Evolutionary conservation across 2,797 vertebrate genomes (phyloP), one percentile per base, ranked within the genome.

Genomic region (Rousettus madagascariensis): DNA sequence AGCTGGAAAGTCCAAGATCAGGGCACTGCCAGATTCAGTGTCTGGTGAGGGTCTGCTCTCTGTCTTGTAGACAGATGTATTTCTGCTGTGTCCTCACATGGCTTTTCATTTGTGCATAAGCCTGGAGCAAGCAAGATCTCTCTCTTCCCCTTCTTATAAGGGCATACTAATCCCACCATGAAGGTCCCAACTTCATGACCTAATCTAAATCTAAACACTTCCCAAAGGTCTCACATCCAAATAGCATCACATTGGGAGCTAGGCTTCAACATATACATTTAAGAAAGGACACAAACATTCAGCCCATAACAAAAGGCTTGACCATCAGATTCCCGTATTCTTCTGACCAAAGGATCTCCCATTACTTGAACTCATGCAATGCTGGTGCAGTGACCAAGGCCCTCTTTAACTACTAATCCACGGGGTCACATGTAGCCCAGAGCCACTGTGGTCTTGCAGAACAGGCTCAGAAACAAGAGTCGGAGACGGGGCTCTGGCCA

Each of bases 201-300:
- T 72, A 86, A 78, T 71, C 8, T 68, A 71, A 90, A 86, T 30
- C 9, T 53, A 72, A 79, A 65, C 30, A 43, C 13, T 15, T 63
- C 17, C 13, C 2, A 63, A 79, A 84, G 28, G 13, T 38, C 51
- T 17, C 15, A 49, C n/a, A 20, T 71, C 55, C n/a, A 49, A 86
- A 80, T 65, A 72, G 30, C 19, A 46, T 55, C 26, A n/a, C 38
- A n/a, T 20, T 82, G 57, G 10, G 24, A 55, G 46, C 46, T 57
- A 33, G 46, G 13, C 38, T 82, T 74, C 43, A 88, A 49, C 20
- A 20, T 38, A 26, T 49, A 66, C 1, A 26, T 57, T 66, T 68
- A 11, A 41, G 6, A 9, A 43, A 38, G 26, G 46, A 8, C 7
- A 43, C 12, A 72, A 77, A 12, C 8, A 28, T 84, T 84, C 69